Evolutionary conservation across 1,140 invertebrate genomes (phyloP).

Genomic region (Artemia franciscana): DNA sequence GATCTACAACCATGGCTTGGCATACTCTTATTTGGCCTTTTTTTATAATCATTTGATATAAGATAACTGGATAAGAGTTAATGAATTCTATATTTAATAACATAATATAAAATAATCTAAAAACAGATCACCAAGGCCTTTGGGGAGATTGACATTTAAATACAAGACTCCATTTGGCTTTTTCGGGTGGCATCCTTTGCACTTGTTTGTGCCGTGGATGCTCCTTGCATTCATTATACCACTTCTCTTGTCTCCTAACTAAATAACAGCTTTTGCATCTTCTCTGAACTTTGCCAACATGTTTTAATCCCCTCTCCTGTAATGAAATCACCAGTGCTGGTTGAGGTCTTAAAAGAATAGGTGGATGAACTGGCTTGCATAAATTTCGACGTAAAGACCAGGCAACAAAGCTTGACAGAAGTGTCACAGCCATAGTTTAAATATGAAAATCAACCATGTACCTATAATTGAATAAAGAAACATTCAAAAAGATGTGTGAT

Average conservation of each 20-base stretch:
- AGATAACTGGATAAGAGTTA: too few species aligned
- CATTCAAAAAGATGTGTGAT: too few species aligned
- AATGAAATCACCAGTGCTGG: too few species aligned
- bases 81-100: background rate
- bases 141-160: constrained; percentile 37
- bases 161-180: constrained; percentile 41
- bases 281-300: constrained; percentile 29
- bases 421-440: too few species aligned
- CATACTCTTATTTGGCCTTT: background rate
- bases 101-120: background rate
- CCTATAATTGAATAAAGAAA: too few species aligned
- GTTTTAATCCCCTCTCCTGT: constrained; percentile 34
- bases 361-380: too few species aligned
- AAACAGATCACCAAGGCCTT: constrained; percentile 25
- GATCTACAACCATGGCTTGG: background rate
- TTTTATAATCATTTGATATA: too few species aligned
- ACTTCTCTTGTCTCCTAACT: constrained; percentile 34
- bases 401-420: too few species aligned
- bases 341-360: too few species aligned
- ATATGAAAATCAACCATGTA: too few species aligned
- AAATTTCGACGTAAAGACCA: too few species aligned
- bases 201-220: constrained; percentile 55
- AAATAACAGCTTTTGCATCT: constrained; percentile 53
- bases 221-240: constrained; percentile 44
- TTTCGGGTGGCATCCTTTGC: constrained; percentile 32